Percentiles rank a stretch among this genome's conserved stretches.
These are phyloP conservation scores for Phalacrocorax carbo DNA, from an alignment of 2,113 vertebrate species.

Conservation along the genomic window DNA sequence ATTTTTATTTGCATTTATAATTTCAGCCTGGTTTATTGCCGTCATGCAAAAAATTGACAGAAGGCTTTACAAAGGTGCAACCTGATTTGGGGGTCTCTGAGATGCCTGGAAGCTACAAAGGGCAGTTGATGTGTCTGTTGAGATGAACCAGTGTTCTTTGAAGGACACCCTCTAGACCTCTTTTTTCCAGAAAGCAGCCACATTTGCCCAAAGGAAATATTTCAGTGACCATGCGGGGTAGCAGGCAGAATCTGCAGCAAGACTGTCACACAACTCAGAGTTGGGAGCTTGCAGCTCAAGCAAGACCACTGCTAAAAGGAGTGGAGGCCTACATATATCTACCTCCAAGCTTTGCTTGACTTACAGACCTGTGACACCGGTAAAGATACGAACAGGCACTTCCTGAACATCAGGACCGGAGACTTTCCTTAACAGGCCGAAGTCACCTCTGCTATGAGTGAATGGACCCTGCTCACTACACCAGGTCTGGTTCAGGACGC, in stretches of 20 bases:
- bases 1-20: neutral
- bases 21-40: neutral
- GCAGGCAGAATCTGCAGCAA: neutral
- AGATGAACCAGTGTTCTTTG: neutral
- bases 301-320: neutral
- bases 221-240: accelerated
- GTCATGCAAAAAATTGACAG: neutral
- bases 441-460: neutral
- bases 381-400: neutral
- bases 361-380: neutral
- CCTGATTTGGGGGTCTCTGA: neutral
- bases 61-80: neutral
- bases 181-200: neutral
- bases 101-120: neutral
- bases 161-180: neutral
- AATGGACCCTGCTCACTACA: neutral
- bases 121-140: neutral
- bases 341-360: neutral
- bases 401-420: neutral
- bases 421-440: neutral
- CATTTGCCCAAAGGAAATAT: neutral
- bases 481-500: neutral
- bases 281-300: neutral
- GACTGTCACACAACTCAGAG: neutral
- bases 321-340: neutral